Evolutionary conservation across 2,113 vertebrate species (phyloP).

Genomic region (Platichthys stellatus): DNA sequence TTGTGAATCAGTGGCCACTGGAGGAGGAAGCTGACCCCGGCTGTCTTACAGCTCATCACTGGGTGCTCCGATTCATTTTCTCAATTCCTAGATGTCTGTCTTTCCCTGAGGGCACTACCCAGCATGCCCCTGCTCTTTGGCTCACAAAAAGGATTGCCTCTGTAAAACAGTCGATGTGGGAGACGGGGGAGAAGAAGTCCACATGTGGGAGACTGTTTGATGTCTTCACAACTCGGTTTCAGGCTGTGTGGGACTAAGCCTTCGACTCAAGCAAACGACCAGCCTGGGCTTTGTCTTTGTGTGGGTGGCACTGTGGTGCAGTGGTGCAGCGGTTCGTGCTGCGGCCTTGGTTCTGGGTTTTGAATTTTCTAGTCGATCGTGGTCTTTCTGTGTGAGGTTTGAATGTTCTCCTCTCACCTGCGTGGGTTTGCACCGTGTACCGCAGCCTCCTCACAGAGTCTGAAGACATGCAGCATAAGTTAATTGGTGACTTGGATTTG

Average conservation of each 20-base stretch:
- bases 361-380: not conserved
- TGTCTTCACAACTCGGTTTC: constrained; percentile 39
- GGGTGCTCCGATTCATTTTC: constrained; percentile 55
- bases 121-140: constrained; percentile 44
- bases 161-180: constrained; percentile 35
- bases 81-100: constrained; percentile 52
- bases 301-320: not conserved
- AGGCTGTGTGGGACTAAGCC: constrained; percentile 18
- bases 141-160: constrained; percentile 51
- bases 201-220: constrained; percentile 45
- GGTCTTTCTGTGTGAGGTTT: too few species aligned
- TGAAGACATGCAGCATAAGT: too few species aligned
- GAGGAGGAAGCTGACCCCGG: constrained; percentile 54
- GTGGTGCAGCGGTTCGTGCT: not conserved
- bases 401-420: not conserved
- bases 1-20: constrained; percentile 61
- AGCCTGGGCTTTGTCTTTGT: not conserved
- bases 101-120: constrained; percentile 52
- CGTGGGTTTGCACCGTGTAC: not conserved
- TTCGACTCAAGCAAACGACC: constrained; percentile 15
- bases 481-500: not conserved
- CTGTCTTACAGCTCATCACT: constrained; percentile 61
- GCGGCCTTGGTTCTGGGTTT: not conserved
- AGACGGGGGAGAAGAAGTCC: constrained; percentile 22
- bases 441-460: too few species aligned